phyloP scores from a whole-genome alignment of 2,888 invertebrate species.

The Epistrophella euchroma region DNA sequence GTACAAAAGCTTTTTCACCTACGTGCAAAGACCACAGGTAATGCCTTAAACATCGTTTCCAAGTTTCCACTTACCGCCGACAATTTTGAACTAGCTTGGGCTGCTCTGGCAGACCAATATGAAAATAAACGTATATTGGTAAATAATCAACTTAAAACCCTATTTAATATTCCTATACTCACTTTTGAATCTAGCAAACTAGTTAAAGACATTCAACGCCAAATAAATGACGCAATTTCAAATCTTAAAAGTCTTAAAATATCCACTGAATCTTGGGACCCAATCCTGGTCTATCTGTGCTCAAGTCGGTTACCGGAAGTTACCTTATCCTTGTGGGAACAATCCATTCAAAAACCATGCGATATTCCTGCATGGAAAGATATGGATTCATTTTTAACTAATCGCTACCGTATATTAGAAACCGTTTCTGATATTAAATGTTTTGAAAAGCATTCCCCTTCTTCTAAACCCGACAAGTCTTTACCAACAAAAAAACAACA shows the following conservation, averaged over 20 bases:
- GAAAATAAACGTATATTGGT: constrained; percentile 55
- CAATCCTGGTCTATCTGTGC: constrained; percentile 15
- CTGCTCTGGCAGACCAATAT: constrained; percentile 34
- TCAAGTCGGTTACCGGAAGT: constrained; percentile 5
- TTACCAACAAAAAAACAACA: too few relatives aligned
- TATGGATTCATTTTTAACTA: background rate
- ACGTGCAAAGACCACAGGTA: background rate
- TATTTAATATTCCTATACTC: constrained; percentile 21
- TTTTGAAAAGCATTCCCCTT: background rate
- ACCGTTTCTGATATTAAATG: background rate
- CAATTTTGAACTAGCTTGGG: constrained; percentile 46
- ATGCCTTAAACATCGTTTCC: background rate
- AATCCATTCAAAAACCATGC: constrained; percentile 1
- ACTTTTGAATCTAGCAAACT: constrained; percentile 6
- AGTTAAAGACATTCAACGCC: constrained; percentile 18
- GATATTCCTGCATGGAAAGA: background rate
- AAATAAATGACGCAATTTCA: background rate
- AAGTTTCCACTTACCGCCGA: constrained; percentile 32
- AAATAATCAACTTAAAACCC: constrained; percentile 35
- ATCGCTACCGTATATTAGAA: constrained; percentile 13
- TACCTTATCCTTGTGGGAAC: constrained; percentile 19
- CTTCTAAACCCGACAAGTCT: background rate
- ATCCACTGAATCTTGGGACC: constrained; percentile 2
- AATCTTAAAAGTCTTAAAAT: too few relatives aligned
- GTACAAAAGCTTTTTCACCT: constrained; percentile 7